Conservation (phyloP, 2,888 invertebrate genomes). For the Ormyrus labotus region DNA sequence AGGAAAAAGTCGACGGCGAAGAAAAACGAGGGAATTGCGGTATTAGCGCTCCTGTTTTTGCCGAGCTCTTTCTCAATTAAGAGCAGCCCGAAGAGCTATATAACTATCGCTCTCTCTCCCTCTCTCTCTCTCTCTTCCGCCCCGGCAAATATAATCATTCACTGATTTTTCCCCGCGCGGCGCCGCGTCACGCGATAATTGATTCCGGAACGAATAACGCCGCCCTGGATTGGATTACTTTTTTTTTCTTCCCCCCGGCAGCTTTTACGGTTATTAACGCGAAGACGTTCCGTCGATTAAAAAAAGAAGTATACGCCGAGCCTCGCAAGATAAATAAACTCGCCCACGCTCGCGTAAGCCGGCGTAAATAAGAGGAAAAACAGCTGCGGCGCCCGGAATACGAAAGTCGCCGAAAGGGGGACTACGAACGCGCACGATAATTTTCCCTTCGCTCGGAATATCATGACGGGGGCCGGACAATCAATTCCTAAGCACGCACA, state of each 20-base stretch:
- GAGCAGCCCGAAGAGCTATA: conserved; percentile 27
- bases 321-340: background rate
- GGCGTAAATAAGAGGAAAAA: background rate
- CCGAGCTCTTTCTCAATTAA: conserved; percentile 32
- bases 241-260: too few relatives aligned
- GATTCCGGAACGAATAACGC: conserved; percentile 7
- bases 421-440: background rate
- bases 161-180: conserved; percentile 35
- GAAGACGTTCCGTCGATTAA: background rate
- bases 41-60: conserved; percentile 63
- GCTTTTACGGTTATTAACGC: too few relatives aligned
- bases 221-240: too few relatives aligned
- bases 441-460: conserved; percentile 6
- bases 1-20: conserved; percentile 64
- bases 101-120: conserved; percentile 6
- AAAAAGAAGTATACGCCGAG: too few relatives aligned
- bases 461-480: conserved; percentile 31
- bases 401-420: conserved; percentile 6
- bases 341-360: too few relatives aligned
- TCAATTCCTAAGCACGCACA: conserved; percentile 39
- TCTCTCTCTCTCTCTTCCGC: background rate
- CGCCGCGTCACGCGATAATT: conserved; percentile 51
- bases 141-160: background rate
- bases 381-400: background rate
- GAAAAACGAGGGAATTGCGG: conserved; percentile 69